Percentiles rank a stretch among this genome's conserved stretches.
phyloP scores from a whole-genome alignment of 2,113 vertebrate genomes.

The Parus major region DNA sequence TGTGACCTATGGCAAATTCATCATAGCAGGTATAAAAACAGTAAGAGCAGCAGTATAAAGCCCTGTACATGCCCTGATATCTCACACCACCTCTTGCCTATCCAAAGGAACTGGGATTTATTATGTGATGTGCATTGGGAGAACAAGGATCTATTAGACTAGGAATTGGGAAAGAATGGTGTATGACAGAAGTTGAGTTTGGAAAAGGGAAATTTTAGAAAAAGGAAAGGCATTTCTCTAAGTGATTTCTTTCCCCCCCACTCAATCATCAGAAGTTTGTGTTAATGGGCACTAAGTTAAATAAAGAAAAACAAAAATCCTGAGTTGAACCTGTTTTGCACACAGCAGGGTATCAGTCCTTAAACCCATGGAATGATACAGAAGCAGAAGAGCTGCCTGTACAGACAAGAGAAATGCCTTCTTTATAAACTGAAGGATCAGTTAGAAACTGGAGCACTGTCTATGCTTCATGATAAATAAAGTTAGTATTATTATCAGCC shows the following conservation, averaged over 20 bases:
- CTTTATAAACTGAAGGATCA: neutral
- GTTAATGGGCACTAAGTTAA: neutral
- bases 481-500: neutral
- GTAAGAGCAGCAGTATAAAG: neutral
- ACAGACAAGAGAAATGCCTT: neutral
- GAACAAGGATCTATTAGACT: neutral
- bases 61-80: rapidly evolving
- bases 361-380: neutral
- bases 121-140: rapidly evolving
- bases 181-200: neutral
- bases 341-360: neutral
- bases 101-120: neutral
- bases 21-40: neutral
- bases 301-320: neutral
- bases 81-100: neutral
- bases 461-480: neutral
- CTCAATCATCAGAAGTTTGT: neutral
- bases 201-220: neutral
- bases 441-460: neutral
- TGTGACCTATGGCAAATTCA: neutral
- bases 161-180: neutral
- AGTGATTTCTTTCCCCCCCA: neutral
- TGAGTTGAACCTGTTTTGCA: neutral
- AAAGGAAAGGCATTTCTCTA: neutral
- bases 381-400: neutral